Percentiles rank a stretch among this genome's conserved stretches.
phyloP scores from a whole-genome alignment of 2,888 invertebrate genomes.

The Thecocarcelia acutangulata region DNA sequence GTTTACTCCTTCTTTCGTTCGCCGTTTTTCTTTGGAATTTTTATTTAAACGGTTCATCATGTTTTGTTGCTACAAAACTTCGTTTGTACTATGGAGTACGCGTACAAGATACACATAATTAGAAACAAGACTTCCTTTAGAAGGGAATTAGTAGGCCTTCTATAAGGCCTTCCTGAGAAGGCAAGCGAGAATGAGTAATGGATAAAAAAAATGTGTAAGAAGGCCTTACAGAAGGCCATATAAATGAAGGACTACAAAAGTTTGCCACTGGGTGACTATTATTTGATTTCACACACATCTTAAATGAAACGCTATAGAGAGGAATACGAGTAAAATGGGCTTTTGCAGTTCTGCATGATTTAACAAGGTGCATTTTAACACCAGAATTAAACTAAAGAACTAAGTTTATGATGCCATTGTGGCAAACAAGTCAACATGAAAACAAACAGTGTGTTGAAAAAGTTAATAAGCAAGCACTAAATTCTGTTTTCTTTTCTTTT shows the following conservation, averaged over 20 bases:
- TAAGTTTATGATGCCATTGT: conserved; percentile 15
- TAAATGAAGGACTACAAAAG: conserved; percentile 42
- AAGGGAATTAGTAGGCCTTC: too few relatives aligned
- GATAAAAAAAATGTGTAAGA: too few relatives aligned
- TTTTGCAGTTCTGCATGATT: conserved; percentile 68
- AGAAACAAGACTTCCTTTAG: too few relatives aligned
- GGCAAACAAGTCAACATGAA: not conserved
- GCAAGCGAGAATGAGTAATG: too few relatives aligned
- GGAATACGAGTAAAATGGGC: conserved; percentile 29
- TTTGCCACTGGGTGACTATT: conserved; percentile 51
- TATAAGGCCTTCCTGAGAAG: too few relatives aligned
- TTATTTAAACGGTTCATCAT: too few relatives aligned
- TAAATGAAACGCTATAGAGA: not conserved
- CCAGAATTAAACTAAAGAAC: conserved; percentile 37
- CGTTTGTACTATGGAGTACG: too few relatives aligned
- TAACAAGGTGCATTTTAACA: conserved; percentile 63
- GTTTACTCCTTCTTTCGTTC: too few relatives aligned
- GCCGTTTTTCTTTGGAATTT: too few relatives aligned
- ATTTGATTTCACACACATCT: conserved; percentile 44
- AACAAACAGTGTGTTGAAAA: not conserved
- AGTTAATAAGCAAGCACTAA: not conserved
- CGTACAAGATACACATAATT: too few relatives aligned
- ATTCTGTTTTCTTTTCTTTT: too few relatives aligned
- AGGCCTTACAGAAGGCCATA: not conserved
- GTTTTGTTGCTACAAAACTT: too few relatives aligned